phyloP scores from a whole-genome alignment of 2,113 vertebrate genomes.

The Leptosomus discolor region DNA sequence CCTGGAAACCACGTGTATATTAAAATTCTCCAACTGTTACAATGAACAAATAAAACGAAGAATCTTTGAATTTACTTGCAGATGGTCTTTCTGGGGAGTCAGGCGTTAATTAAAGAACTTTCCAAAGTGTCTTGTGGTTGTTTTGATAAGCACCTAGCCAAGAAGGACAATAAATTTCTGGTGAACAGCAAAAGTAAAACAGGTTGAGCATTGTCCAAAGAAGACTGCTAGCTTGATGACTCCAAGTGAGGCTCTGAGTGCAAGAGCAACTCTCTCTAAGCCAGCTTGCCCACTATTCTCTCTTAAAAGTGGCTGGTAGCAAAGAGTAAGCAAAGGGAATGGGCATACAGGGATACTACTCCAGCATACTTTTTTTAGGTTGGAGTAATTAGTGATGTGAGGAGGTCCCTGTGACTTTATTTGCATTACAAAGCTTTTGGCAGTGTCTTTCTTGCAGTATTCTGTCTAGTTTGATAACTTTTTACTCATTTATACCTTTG shows the following conservation, averaged over 20 bases:
- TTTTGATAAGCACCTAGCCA: neutral
- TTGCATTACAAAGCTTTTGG: neutral
- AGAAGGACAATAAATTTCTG: neutral
- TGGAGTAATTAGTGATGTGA: neutral
- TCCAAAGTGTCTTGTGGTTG: neutral
- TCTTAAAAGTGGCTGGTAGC: neutral
- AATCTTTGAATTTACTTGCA: neutral
- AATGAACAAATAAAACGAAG: neutral
- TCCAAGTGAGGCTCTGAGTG: neutral
- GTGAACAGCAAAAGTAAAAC: neutral
- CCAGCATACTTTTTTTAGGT: neutral
- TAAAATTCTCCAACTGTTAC: neutral
- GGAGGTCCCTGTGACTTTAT: neutral
- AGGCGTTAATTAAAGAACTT: neutral
- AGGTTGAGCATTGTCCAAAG: neutral
- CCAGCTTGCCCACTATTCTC: fast-evolving
- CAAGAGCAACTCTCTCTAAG: neutral
- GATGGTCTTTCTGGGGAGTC: neutral
- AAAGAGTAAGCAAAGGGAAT: neutral
- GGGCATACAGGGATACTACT: neutral
- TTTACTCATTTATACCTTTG: neutral
- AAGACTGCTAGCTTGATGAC: neutral
- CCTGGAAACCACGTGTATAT: neutral
- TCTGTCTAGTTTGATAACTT: neutral
- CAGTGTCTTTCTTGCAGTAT: neutral